Conservation (phyloP, 2,888 invertebrate genomes). For the Leucophenga maculata region DNA sequence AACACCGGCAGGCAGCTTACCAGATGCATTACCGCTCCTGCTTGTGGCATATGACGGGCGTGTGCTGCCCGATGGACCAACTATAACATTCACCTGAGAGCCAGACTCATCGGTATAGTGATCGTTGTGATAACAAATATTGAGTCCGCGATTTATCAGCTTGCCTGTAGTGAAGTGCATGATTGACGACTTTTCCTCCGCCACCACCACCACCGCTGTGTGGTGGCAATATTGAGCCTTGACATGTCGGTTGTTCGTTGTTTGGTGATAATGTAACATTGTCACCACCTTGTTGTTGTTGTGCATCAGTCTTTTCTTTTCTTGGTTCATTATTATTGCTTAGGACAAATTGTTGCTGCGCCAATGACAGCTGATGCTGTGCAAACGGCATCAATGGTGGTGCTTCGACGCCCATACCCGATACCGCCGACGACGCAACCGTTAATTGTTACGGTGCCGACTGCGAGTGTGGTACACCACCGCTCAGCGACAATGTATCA, state of each 20-base stretch:
- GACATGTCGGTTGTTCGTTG: constrained; percentile 73
- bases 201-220: constrained; percentile 72
- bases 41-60: constrained; percentile 68
- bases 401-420: constrained; percentile 44
- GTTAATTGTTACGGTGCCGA: constrained; percentile 72
- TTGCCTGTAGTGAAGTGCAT: constrained; percentile 75
- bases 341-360: constrained; percentile 76
- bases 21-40: constrained; percentile 62
- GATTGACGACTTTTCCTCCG: constrained; percentile 36
- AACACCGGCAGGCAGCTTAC: constrained; percentile 73
- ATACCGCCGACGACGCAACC: constrained; percentile 59
- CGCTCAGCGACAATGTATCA: constrained; percentile 59
- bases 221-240: constrained; percentile 70
- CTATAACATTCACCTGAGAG: constrained; percentile 56
- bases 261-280: constrained; percentile 78
- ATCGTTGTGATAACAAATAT: constrained; percentile 85
- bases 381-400: constrained; percentile 72
- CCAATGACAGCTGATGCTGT: constrained; percentile 77
- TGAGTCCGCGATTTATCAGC: constrained; percentile 79
- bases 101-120: constrained; percentile 77
- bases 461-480: constrained; percentile 71
- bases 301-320: constrained; percentile 90
- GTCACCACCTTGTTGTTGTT: constrained; percentile 67
- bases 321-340: constrained; percentile 81
- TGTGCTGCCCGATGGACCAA: constrained; percentile 70